phyloP scores from a whole-genome alignment of 2,113 vertebrate species.

The Callipepla squamata region DNA sequence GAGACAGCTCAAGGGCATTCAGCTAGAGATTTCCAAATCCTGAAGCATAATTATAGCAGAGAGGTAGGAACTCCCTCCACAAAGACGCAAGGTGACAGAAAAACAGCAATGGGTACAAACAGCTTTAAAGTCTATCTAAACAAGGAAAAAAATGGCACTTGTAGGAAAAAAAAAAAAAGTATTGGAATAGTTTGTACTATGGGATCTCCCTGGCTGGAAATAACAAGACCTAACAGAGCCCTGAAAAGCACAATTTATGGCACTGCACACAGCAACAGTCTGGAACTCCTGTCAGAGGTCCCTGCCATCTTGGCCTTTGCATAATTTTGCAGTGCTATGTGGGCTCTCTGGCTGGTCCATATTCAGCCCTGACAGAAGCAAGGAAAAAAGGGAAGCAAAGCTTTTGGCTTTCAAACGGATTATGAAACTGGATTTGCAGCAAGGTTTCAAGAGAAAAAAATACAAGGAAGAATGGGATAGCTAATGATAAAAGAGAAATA shows the following conservation, averaged over 20 bases:
- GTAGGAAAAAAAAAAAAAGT: neutral
- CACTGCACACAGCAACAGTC: neutral
- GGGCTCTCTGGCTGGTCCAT: neutral
- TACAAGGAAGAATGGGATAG: neutral
- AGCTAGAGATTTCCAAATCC: neutral
- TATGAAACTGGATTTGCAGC: neutral
- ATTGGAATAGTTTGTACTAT: neutral
- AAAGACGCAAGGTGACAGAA: neutral
- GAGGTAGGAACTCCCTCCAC: neutral
- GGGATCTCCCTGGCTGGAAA: neutral
- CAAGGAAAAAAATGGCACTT: neutral
- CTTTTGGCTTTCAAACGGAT: neutral
- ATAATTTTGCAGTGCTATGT: rapidly evolving
- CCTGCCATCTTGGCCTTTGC: neutral
- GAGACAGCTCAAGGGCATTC: neutral
- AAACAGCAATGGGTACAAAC: neutral
- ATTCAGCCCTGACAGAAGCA: neutral
- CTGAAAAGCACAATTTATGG: neutral
- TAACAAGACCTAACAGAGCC: neutral
- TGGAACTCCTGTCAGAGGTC: neutral
- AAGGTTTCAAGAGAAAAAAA: neutral
- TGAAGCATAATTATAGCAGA: neutral
- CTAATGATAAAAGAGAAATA: neutral
- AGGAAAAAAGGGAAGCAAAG: neutral
- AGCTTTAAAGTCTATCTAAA: neutral